Base-by-base conservation (phyloP, 2,888 invertebrate genomes). In the Rosalia funebris region DNA sequence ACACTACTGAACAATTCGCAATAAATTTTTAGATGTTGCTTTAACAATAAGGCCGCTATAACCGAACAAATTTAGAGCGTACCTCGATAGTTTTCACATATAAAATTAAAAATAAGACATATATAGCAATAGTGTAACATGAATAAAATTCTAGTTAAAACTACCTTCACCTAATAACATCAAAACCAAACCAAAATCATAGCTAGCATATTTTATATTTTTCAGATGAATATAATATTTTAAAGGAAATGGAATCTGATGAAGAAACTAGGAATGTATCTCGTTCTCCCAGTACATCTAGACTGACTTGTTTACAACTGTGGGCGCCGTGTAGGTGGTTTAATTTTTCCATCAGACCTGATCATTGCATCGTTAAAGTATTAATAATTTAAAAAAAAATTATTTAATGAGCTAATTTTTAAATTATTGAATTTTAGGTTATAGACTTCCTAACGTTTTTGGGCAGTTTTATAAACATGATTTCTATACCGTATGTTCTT, bases 401-500 rank as follows among this genome's bases (percentile, higher is more conserved):
- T n/a, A 34, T 7, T 7, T 34, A 34, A 34, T 7, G 10, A 3
- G 34, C 11, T 10, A 11, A 34, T n/a, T 10, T n/a, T 34, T n/a
- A 10, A 5, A 34, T 2, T 5, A 2, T 2, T 10, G 2, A 7
- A 2, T 52, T 52, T 41, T 31, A 66, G 65, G 36, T 59, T 7
- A 7, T 48, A 9, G 59, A 61, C 42, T 45, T 54, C 11, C 12
- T 61, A 15, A 57, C 54, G 36, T 19, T 57, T 20, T 5, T 58
- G 20, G 36, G 60, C 31, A 66, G 63, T 32, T 46, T 63, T 11
- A 4, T 57, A 10, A 61, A 66, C 41, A 19, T 63, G n/a, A 36
- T 54, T 1, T 39, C 48, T 1, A 63, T 66, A 36, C 60, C 65
- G 0, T 66, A 61, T 31, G 20, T 66, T 17, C 63, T 66, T 36